Percentiles rank a stretch among this genome's conserved stretches.
phyloP scores from a whole-genome alignment of 2,797 vertebrate species.

The Xenops minutus region DNA sequence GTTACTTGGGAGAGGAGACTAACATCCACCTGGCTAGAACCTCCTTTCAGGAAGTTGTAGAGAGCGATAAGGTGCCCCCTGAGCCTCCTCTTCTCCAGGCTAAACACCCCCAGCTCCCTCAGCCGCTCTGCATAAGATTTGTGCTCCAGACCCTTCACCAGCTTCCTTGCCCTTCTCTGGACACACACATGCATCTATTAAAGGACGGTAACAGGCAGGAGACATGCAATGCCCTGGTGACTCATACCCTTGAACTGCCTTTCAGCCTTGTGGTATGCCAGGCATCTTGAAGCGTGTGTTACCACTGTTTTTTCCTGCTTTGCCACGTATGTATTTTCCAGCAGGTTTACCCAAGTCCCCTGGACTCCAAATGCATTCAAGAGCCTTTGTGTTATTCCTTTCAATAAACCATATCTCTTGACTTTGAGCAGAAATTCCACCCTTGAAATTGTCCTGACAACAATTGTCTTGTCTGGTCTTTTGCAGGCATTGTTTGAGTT shows the following conservation, averaged over 20 bases:
- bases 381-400: neutral
- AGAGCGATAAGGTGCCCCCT: rapidly evolving
- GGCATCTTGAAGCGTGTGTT: neutral
- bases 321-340: neutral
- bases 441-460: neutral
- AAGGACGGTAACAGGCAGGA: neutral
- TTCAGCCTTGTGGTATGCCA: neutral
- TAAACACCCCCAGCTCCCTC: neutral
- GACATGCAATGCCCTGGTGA: neutral
- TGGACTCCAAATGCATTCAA: neutral
- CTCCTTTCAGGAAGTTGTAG: neutral
- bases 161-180: neutral
- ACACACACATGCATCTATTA: neutral
- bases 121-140: neutral
- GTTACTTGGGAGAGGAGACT: neutral
- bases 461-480: neutral
- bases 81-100: neutral
- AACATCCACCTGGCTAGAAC: neutral
- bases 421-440: neutral
- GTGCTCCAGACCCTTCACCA: neutral
- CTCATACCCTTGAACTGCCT: neutral
- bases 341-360: neutral
- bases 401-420: neutral
- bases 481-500: neutral
- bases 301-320: neutral